Conservation (phyloP, 2,888 invertebrate species). For the Pristionchus entomophagus region DNA sequence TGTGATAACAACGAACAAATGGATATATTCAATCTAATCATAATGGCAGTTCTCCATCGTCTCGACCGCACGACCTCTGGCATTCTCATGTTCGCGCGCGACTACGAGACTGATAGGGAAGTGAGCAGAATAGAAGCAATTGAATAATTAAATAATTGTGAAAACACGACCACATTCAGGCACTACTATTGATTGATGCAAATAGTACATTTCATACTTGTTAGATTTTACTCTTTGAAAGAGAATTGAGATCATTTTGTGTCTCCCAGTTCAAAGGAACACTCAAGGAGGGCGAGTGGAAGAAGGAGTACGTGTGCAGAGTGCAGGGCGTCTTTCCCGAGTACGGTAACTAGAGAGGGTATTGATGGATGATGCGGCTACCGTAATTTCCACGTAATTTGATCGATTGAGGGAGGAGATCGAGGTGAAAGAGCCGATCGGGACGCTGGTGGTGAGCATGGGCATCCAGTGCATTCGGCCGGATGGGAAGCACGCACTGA, state of each 20-base stretch:
- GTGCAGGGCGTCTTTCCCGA: constrained; percentile 94
- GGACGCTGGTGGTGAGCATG: constrained; percentile 85
- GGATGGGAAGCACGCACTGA: constrained; percentile 81
- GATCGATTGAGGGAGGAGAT: constrained; percentile 62
- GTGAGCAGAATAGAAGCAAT: constrained; percentile 41
- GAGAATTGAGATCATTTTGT: background rate
- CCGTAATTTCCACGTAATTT: background rate
- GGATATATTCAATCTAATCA: too few relatives aligned
- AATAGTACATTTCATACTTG: too few relatives aligned
- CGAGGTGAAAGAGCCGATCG: constrained; percentile 72
- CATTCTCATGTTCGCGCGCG: constrained; percentile 91
- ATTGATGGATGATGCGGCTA: background rate
- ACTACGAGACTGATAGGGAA: constrained; percentile 89
- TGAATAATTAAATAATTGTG: background rate
- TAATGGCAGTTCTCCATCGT: constrained; percentile 70
- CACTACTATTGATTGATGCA: too few relatives aligned
- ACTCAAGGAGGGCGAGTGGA: constrained; percentile 90
- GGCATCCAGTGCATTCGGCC: constrained; percentile 94
- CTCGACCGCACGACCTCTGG: constrained; percentile 94
- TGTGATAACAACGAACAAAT: too few relatives aligned
- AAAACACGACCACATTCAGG: too few relatives aligned
- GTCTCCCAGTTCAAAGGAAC: constrained; percentile 89
- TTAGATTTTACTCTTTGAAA: background rate
- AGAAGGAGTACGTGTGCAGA: constrained; percentile 94
- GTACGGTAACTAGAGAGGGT: constrained; percentile 80